Evolutionary conservation across 2,113 vertebrate genomes (phyloP).

Genomic region (Tretioscincus oriximinensis): DNA sequence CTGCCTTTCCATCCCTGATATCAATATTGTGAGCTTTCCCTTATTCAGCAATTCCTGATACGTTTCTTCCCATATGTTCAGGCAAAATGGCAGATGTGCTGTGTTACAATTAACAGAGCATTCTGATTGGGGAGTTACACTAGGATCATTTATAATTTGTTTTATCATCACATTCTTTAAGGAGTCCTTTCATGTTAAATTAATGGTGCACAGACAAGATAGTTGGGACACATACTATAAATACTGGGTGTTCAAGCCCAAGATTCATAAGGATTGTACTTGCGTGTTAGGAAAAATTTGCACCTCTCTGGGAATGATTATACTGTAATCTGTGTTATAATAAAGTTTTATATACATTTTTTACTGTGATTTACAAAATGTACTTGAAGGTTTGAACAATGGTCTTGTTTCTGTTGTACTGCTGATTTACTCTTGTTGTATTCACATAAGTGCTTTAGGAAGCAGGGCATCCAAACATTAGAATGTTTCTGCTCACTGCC

Average conservation of each 20-base stretch:
- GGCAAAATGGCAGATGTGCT: slow-evolving; percentile 38
- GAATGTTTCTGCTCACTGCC: too few relatives aligned
- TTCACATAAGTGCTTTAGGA: too few relatives aligned
- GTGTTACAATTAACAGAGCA: slow-evolving; percentile 47
- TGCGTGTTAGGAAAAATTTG: background rate
- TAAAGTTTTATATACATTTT: background rate
- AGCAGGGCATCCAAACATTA: too few relatives aligned
- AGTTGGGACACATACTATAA: background rate
- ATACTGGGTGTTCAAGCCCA: background rate
- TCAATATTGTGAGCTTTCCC: background rate
- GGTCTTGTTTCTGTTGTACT: too few relatives aligned
- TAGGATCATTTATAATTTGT: slow-evolving; percentile 37
- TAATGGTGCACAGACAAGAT: background rate
- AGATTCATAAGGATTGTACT: background rate
- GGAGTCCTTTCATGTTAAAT: slow-evolving; percentile 1
- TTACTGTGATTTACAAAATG: background rate
- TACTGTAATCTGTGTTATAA: background rate
- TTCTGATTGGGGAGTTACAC: slow-evolving; percentile 30
- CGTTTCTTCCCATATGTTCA: slow-evolving; percentile 40
- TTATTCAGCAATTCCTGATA: slow-evolving; percentile 43
- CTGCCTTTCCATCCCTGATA: background rate
- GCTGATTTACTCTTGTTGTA: too few relatives aligned
- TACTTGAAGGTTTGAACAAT: too few relatives aligned
- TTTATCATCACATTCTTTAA: background rate
- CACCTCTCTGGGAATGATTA: background rate